Conservation (phyloP, 2,888 invertebrate species). For the Epinotia demarniana region DNA sequence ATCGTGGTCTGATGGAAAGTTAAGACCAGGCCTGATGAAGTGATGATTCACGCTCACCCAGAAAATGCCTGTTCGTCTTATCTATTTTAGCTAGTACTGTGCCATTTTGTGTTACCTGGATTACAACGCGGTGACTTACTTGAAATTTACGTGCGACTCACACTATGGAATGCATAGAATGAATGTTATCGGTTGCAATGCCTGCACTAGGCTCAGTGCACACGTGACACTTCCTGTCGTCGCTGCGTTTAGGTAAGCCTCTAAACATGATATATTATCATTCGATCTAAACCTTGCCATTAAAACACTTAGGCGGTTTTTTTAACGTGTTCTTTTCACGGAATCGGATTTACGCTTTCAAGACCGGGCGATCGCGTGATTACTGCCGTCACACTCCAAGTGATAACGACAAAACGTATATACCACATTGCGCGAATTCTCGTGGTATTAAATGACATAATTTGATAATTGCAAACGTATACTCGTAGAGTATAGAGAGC, state of each 20-base stretch:
- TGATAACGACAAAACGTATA: background rate
- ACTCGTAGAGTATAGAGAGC: too few species aligned
- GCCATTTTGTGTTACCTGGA: background rate
- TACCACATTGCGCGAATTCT: background rate
- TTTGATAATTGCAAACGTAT: background rate
- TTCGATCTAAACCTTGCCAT: conserved; percentile 1
- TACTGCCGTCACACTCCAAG: conserved; percentile 1
- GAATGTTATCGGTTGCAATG: conserved; percentile 10
- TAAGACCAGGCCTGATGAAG: too few species aligned
- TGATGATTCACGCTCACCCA: too few species aligned
- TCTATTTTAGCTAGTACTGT: background rate
- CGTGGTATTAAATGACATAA: conserved; percentile 3
- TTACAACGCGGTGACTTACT: background rate
- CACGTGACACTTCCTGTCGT: conserved; percentile 17
- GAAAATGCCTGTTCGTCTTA: too few species aligned
- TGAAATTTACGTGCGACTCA: background rate
- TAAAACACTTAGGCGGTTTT: background rate
- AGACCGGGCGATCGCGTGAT: conserved; percentile 9
- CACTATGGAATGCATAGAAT: conserved; percentile 14
- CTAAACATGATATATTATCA: background rate
- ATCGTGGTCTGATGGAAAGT: too few species aligned
- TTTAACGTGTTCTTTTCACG: background rate
- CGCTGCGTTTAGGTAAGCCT: background rate
- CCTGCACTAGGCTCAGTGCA: conserved; percentile 10
- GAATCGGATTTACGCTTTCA: conserved; percentile 4